Evolutionary conservation across 2,888 invertebrate species (phyloP).

Genomic region (Syrphus vitripennis): DNA sequence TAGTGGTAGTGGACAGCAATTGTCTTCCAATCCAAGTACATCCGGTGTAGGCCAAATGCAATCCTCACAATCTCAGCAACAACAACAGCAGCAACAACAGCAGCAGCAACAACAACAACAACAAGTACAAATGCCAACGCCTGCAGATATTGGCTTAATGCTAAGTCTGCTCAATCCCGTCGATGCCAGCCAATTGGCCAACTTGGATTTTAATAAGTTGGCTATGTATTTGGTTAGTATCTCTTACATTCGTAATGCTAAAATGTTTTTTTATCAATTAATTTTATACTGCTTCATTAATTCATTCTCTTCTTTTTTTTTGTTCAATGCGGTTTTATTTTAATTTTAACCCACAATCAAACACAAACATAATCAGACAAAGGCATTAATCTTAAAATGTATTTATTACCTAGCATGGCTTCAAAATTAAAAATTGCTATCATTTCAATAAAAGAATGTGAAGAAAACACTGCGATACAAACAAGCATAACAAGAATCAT

Average conservation of each 20-base stretch:
- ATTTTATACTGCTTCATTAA: constrained; percentile 53
- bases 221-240: constrained; percentile 88
- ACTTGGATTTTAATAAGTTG: constrained; percentile 88
- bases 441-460: not conserved
- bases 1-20: constrained; percentile 67
- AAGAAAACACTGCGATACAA: not conserved
- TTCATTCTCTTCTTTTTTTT: constrained; percentile 26
- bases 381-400: not conserved
- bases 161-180: constrained; percentile 81
- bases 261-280: constrained; percentile 7
- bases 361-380: constrained; percentile 52
- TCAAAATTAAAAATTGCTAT: constrained; percentile 25
- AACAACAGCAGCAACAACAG: constrained; percentile 73
- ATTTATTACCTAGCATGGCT: constrained; percentile 54
- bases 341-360: constrained; percentile 12
- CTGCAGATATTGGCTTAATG: constrained; percentile 81
- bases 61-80: constrained; percentile 72
- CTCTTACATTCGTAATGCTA: constrained; percentile 73
- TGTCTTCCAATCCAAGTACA: constrained; percentile 76
- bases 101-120: constrained; percentile 74
- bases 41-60: constrained; percentile 76
- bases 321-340: constrained; percentile 32
- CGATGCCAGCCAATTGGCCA: constrained; percentile 84
- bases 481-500: not conserved
- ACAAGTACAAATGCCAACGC: constrained; percentile 80